Base-by-base conservation (phyloP, 2,113 vertebrate genomes). In the Athene noctua region DNA sequence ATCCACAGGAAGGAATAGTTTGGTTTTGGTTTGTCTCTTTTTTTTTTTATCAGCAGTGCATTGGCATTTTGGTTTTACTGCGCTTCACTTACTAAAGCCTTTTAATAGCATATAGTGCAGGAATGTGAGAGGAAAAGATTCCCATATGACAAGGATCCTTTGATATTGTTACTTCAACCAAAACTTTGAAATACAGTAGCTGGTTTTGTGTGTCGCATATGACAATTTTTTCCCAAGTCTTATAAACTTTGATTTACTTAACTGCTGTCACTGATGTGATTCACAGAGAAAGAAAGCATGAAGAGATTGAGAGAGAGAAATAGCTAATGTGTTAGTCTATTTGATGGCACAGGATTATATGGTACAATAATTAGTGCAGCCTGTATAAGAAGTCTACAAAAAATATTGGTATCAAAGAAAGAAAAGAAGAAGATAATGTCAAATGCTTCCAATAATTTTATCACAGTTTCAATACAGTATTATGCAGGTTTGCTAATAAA, bases 201-300 rank as follows among this genome's bases (percentile, higher is more conserved):
- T 96, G 70, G 54, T 61, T 95, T 97, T 94, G 65, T 82, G 78
- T 54, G 36, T 51, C 75, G 40, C 38, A 25, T 89, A 91, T 68
- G 77, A 94, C 92, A 83, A 61, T 92, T 94, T 94, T 95, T 89
- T 52, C 88, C 80, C 51, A 2, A 92, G 70, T 95, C 82, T 90
- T 78, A 81, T 21, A 96, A 97, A 96, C 95, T 97, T 96, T 96
- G 91, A 94, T 95, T 97, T 95, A 78, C 91, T 96, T 92, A 96
- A 96, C 92, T 92, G 72, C 80, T 94, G 78, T 44, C 9, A 36
- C 42, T 94, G 96, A 86, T 88, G 67, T 88, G 79, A 86, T 62
- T 94, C 71, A 65, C 42, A 86, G 94, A 86, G 44, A 93, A 75
- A 93, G 80, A 63, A 90, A 86, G 77, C 51, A 74, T 25, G 52